Conservation (phyloP, 2,888 invertebrate genomes). For the Tholera decimalis region DNA sequence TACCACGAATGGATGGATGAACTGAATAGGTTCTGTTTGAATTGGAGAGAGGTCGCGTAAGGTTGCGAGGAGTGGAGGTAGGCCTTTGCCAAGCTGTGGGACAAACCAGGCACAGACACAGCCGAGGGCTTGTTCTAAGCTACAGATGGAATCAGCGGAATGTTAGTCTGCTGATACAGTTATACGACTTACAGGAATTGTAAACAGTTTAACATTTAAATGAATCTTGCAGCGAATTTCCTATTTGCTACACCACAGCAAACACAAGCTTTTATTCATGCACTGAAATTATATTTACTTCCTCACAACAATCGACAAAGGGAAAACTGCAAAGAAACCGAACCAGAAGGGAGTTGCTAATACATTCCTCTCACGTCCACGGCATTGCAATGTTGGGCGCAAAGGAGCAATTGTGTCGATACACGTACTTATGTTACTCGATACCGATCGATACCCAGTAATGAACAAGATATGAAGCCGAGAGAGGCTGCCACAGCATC, state of each 20-base stretch:
- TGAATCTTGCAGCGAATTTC: neutral
- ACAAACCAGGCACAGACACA: too few relatives aligned
- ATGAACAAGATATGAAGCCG: constrained; percentile 38
- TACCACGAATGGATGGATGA: too few relatives aligned
- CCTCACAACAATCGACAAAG: constrained; percentile 25
- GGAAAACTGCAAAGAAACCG: constrained; percentile 47
- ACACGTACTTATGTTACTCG: constrained; percentile 26
- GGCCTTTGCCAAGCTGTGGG: too few relatives aligned
- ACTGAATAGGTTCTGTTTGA: too few relatives aligned
- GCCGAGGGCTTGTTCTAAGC: constrained; percentile 18
- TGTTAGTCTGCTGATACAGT: constrained; percentile 19
- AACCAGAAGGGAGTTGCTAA: constrained; percentile 34
- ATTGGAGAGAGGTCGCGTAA: too few relatives aligned
- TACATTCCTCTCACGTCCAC: constrained; percentile 56
- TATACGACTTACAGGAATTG: neutral
- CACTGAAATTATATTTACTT: constrained; percentile 25
- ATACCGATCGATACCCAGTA: constrained; percentile 38
- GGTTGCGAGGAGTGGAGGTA: too few relatives aligned
- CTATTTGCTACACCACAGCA: constrained; percentile 9
- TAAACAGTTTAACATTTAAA: neutral
- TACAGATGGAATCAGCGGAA: constrained; percentile 13
- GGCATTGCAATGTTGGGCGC: constrained; percentile 55
- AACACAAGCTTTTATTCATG: constrained; percentile 13
- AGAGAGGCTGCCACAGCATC: constrained; percentile 13
- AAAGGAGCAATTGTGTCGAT: constrained; percentile 55